These are phyloP conservation scores for Petrolisthes manimaculis DNA, from an alignment of 2,888 invertebrate genomes.

Conservation along the genomic window DNA sequence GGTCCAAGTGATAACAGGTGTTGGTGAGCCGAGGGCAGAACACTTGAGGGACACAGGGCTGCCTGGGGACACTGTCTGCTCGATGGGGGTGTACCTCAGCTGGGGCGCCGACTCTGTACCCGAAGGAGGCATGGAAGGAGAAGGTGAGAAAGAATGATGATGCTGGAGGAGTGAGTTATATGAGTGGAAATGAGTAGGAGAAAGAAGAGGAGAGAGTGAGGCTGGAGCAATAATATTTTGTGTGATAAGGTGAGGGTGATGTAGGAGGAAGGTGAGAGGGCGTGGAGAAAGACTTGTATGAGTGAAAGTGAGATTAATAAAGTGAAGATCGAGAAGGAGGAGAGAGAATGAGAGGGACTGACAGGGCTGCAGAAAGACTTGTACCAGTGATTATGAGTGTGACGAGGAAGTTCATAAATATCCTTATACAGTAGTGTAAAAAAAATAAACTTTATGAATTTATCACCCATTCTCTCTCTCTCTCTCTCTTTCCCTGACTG, in stretches of 20 bases:
- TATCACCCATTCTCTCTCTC: no score
- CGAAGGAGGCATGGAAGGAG: not conserved
- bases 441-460: no score
- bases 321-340: not conserved
- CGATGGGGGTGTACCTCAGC: constrained; percentile 58
- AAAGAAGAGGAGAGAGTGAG: not conserved
- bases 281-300: not conserved
- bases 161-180: not conserved
- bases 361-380: constrained; percentile 11
- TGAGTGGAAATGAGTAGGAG: not conserved
- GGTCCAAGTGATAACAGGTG: constrained; percentile 63
- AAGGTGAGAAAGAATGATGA: not conserved
- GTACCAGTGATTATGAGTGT: no score
- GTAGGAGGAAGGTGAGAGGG: not conserved
- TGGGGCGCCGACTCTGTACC: constrained; percentile 53
- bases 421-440: no score
- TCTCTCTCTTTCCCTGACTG: no score
- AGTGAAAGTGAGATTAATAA: not conserved
- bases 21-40: constrained; percentile 50
- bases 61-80: constrained; percentile 58
- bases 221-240: not conserved
- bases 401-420: no score
- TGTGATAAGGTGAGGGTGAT: not conserved
- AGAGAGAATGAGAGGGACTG: constrained; percentile 31
- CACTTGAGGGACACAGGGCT: constrained; percentile 60